Evolutionary conservation across 1,140 invertebrate species (phyloP).

Genomic region (Mamestra configurata): DNA sequence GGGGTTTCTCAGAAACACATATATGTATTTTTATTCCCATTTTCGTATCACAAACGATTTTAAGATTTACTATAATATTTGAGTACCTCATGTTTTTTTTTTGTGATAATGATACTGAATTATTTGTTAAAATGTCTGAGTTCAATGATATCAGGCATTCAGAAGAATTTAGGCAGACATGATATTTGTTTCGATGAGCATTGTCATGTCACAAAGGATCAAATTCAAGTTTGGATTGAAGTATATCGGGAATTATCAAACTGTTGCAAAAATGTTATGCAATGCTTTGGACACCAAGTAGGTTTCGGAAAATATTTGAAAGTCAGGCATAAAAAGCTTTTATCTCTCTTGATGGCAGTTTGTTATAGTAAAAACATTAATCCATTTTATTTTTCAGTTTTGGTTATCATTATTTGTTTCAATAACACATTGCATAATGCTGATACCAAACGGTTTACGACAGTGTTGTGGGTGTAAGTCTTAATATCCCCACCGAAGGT

Average conservation of each 20-base stretch:
- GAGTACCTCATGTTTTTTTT: not conserved
- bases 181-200: not conserved
- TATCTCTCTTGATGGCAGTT: no score
- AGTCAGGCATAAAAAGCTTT: no score
- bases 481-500: no score
- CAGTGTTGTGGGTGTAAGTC: not conserved
- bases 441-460: no score
- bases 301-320: not conserved
- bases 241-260: not conserved
- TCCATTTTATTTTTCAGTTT: no score
- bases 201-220: not conserved
- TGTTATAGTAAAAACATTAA: not conserved
- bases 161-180: not conserved
- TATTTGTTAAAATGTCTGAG: not conserved
- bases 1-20: not conserved
- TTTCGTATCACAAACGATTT: not conserved
- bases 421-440: no score
- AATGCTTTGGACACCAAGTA: not conserved
- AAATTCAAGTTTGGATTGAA: not conserved
- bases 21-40: not conserved
- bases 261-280: not conserved
- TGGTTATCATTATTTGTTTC: no score
- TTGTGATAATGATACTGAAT: not conserved
- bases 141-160: not conserved
- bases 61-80: not conserved